Evolutionary conservation across 2,113 vertebrate species (phyloP).

Genomic region (Aramus guarauna): DNA sequence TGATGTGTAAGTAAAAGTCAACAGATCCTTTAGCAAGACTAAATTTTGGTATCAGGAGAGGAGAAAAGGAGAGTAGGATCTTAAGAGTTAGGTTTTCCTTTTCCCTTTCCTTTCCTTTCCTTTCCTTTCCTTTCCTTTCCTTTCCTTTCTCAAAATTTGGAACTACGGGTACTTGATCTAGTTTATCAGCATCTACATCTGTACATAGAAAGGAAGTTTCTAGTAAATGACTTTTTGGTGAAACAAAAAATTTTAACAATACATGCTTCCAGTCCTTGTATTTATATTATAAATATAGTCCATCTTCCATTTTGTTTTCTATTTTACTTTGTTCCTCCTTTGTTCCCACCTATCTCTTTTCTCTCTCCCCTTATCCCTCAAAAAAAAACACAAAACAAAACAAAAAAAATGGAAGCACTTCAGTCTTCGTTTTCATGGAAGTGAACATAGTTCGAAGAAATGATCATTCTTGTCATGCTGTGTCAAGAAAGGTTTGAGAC

Average conservation of each 20-base stretch:
- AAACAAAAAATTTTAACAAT: not conserved
- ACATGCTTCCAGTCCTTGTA: not conserved
- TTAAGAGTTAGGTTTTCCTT: not conserved
- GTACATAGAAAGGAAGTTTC: not conserved
- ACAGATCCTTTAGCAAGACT: not conserved
- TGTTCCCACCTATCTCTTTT: not conserved
- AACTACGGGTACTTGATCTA: not conserved
- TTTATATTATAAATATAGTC: not conserved
- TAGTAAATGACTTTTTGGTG: not conserved
- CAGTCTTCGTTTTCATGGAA: not conserved
- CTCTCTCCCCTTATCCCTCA: rapidly evolving
- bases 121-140: rapidly evolving
- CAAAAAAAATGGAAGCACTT: not conserved
- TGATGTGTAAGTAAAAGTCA: not conserved
- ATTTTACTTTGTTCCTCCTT: not conserved
- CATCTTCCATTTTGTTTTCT: not conserved
- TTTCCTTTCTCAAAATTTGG: not conserved
- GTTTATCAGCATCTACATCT: not conserved
- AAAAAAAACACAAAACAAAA: not conserved
- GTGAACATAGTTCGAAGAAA: not conserved
- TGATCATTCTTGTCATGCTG: not conserved
- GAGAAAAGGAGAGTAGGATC: not conserved
- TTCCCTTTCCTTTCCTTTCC: rapidly evolving
- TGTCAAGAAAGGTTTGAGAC: not conserved
- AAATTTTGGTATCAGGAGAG: not conserved